Base-by-base conservation (phyloP, 2,888 invertebrate genomes). In the Electrophaes corylata region DNA sequence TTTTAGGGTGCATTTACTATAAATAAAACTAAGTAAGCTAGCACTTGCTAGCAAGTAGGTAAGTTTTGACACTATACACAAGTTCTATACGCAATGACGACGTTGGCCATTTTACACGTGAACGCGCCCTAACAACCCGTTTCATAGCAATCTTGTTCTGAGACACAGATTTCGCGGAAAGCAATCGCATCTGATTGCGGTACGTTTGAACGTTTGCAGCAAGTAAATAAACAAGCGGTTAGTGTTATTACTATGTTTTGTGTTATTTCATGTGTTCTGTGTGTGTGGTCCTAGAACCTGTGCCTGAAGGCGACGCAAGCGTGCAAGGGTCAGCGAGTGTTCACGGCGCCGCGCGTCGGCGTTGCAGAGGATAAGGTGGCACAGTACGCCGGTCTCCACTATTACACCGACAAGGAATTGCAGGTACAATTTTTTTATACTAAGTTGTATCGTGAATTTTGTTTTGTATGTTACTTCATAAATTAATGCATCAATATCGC, bases 351-450 rank as follows among this genome's bases (percentile, higher is more conserved):
- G 6, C 94, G 96, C 69, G 95, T 98, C 70, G 98, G 98, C 41
- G 97, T 98, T 6, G 96, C 97, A 1, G 97, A 97, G 69, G 97
- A 97, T 81, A 97, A 97, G 86, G 96, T 98, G 18, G 96, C 98
- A 0, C 98, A 98, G 80, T 98, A 97, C 82, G 98, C 97, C 0
- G 96, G 96, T 0, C 92, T 98, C 0, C 97, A 98, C 80, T 98
- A 98, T 84, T 98, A 98, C 86, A 96, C 96, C 5, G 98, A 98
- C 86, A 98, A 98, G 90, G 98, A 98, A 79, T 88, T 98, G 50
- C 96, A 97, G 93, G 96, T 94, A 85, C 64, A 16, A n/a, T 31
- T 31, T 31, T 31, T 26, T 26, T 6, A 6, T 2, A 31, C n/a
- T 31, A 31, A n/a, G n/a, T 31, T 31, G 0, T n/a, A 31, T n/a